Conservation (phyloP, 2,113 vertebrate genomes). For the Brachirus orientalis region DNA sequence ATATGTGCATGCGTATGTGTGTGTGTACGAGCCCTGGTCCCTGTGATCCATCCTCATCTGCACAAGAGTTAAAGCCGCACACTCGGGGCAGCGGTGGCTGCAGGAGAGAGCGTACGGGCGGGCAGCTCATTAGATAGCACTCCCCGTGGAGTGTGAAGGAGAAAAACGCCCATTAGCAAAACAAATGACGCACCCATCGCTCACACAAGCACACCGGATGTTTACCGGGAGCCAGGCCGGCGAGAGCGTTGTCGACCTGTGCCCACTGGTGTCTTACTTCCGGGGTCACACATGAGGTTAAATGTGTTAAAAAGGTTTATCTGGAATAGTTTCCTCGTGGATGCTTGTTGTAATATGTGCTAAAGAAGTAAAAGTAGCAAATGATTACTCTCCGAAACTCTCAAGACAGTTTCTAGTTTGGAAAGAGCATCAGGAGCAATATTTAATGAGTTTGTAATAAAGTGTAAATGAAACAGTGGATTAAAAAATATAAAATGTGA, state of each 20-base stretch:
- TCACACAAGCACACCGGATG: constrained; percentile 64
- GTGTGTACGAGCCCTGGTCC: constrained; percentile 37
- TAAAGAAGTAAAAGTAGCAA: background rate
- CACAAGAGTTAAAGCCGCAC: constrained; percentile 68
- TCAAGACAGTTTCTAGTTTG: no score
- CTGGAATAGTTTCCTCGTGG: background rate
- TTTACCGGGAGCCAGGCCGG: constrained; percentile 69
- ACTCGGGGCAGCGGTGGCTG: constrained; percentile 58
- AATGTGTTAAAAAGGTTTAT: background rate
- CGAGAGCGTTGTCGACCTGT: background rate
- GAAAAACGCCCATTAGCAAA: constrained; percentile 81
- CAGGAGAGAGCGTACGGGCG: constrained; percentile 64
- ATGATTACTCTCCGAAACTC: background rate
- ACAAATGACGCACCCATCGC: constrained; percentile 74
- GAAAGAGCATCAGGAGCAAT: background rate
- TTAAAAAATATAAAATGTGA: constrained; percentile 43
- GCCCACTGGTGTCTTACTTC: constrained; percentile 53
- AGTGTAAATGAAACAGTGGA: constrained; percentile 33
- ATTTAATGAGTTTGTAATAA: constrained; percentile 7
- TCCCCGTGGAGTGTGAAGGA: constrained; percentile 74
- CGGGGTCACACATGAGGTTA: constrained; percentile 41
- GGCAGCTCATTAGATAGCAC: constrained; percentile 77
- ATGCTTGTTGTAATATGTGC: constrained; percentile 23
- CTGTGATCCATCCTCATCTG: constrained; percentile 67
- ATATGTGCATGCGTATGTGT: constrained; percentile 38